Evolutionary conservation across 1,140 invertebrate genomes (phyloP).

Genomic region (Agrypnia vestita): DNA sequence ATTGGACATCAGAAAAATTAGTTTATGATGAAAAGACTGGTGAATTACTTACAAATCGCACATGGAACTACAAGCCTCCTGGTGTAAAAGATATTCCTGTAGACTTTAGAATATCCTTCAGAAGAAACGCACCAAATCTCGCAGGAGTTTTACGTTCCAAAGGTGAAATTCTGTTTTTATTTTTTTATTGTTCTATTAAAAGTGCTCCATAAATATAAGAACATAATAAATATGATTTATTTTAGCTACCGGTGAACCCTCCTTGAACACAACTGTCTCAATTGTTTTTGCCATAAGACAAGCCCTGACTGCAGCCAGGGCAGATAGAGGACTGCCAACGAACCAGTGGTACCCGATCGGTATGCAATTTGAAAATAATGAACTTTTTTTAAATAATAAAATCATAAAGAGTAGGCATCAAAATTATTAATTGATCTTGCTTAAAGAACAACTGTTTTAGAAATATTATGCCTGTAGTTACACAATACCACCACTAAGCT

Average conservation of each 20-base stretch:
- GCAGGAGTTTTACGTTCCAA: slow-evolving; percentile 81
- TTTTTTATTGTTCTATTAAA: background rate
- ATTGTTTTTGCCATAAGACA: slow-evolving; percentile 81
- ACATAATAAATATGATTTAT: background rate
- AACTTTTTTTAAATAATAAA: background rate
- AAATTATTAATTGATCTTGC: background rate
- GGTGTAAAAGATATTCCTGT: slow-evolving; percentile 81
- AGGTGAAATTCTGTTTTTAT: slow-evolving; percentile 70
- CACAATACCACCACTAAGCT: too few relatives aligned
- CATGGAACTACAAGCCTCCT: slow-evolving; percentile 85
- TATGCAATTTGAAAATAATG: slow-evolving; percentile 53
- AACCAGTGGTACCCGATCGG: slow-evolving; percentile 71
- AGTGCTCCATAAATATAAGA: background rate
- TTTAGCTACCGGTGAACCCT: slow-evolving; percentile 85
- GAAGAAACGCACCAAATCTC: slow-evolving; percentile 78
- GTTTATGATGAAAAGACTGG: slow-evolving; percentile 77
- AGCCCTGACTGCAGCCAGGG: slow-evolving; percentile 77
- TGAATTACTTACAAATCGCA: slow-evolving; percentile 77
- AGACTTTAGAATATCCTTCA: slow-evolving; percentile 80
- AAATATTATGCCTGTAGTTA: too few relatives aligned
- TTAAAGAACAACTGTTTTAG: background rate
- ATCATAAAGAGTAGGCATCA: background rate
- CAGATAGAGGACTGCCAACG: slow-evolving; percentile 71
- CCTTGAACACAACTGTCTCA: slow-evolving; percentile 77
- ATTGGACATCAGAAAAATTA: slow-evolving; percentile 80